Evolutionary conservation across 2,113 vertebrate genomes (phyloP).

Genomic region (Delphinapterus leucas): DNA sequence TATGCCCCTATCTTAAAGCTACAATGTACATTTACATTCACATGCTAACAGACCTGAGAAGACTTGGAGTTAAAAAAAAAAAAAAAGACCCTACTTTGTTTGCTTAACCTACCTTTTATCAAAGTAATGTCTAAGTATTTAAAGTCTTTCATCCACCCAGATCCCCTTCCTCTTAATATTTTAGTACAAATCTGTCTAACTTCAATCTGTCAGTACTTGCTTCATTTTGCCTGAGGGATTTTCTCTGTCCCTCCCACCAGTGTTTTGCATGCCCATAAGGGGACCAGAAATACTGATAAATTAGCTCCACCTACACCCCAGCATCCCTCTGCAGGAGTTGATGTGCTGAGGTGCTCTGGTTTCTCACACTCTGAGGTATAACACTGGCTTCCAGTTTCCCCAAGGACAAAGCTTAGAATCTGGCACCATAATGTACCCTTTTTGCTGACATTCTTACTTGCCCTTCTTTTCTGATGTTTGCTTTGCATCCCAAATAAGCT

Average conservation of each 20-base stretch:
- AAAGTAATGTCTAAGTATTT: background rate
- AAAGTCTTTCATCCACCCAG: rapidly evolving
- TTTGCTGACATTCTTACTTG: background rate
- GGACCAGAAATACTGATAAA: background rate
- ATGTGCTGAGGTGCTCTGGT: rapidly evolving
- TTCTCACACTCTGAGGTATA: background rate
- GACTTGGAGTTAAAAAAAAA: background rate
- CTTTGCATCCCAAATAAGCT: background rate
- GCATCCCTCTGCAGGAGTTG: background rate
- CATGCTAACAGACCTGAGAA: background rate
- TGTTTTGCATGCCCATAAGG: rapidly evolving
- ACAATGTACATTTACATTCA: background rate
- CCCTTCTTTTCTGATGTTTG: background rate
- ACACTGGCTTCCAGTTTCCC: background rate
- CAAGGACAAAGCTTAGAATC: background rate
- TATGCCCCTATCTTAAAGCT: background rate
- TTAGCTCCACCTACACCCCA: rapidly evolving
- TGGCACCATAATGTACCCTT: background rate
- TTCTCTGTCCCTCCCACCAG: rapidly evolving
- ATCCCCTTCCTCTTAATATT: background rate
- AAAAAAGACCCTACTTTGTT: background rate
- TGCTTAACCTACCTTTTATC: background rate
- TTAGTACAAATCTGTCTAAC: background rate
- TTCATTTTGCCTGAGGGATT: background rate
- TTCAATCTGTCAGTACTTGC: background rate